Conservation (phyloP, 2,888 invertebrate species). For the Chrysotoxum bicinctum region DNA sequence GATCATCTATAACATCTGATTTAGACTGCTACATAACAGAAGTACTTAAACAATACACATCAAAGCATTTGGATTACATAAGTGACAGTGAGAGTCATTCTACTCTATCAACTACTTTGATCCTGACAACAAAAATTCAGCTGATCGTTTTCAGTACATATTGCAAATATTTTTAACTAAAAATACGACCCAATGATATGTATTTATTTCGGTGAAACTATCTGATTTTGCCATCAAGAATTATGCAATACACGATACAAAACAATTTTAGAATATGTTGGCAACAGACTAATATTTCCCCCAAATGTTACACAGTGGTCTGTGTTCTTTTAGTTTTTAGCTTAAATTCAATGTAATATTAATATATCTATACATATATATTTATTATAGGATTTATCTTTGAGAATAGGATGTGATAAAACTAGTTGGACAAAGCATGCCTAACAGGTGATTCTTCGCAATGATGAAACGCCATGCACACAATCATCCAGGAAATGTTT, state of each 20-base stretch:
- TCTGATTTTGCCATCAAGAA: slow-evolving; percentile 55
- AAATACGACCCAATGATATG: slow-evolving; percentile 58
- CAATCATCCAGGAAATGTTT: slow-evolving; percentile 56
- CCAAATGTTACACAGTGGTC: slow-evolving; percentile 39
- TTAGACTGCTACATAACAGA: background rate
- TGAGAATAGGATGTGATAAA: background rate
- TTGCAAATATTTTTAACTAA: slow-evolving; percentile 39
- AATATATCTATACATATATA: background rate
- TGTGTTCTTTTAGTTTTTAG: background rate
- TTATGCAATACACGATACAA: slow-evolving; percentile 55
- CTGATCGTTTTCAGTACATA: slow-evolving; percentile 29
- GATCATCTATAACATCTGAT: background rate
- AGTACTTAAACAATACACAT: slow-evolving; percentile 8
- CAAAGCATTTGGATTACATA: slow-evolving; percentile 32
- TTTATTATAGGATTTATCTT: background rate
- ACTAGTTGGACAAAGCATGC: background rate
- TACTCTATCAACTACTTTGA: slow-evolving; percentile 37
- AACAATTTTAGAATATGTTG: slow-evolving; percentile 44
- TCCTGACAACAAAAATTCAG: slow-evolving; percentile 37
- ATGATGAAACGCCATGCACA: background rate
- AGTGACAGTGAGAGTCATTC: slow-evolving; percentile 13
- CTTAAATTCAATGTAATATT: background rate
- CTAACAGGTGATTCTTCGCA: slow-evolving; percentile 46
- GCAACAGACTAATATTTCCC: slow-evolving; percentile 29
- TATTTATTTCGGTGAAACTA: slow-evolving; percentile 66